Conservation (phyloP, 2,888 invertebrate species). For the Monopis laevigella region DNA sequence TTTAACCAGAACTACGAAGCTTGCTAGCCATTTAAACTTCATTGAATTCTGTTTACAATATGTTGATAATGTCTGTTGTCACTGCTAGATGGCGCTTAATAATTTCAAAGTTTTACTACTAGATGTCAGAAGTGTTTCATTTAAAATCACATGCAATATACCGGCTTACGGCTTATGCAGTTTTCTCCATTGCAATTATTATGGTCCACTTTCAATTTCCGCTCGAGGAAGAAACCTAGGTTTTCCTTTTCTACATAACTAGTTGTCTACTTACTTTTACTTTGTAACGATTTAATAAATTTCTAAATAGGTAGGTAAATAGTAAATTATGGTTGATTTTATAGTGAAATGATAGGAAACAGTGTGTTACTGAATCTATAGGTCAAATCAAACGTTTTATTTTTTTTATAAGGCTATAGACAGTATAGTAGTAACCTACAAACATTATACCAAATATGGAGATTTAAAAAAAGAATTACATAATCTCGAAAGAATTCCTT, state of each 20-base stretch:
- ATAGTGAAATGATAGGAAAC: too few relatives aligned
- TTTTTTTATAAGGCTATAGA: too few relatives aligned
- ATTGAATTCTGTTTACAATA: too few relatives aligned
- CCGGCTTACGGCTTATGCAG: conserved; percentile 26
- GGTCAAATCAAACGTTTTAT: too few relatives aligned
- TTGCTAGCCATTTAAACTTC: too few relatives aligned
- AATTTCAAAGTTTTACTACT: not conserved
- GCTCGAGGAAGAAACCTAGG: conserved; percentile 53
- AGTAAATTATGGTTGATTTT: too few relatives aligned
- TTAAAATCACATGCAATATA: not conserved
- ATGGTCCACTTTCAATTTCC: conserved; percentile 57
- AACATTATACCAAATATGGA: too few relatives aligned
- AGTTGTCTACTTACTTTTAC: conserved; percentile 9
- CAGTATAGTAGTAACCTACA: too few relatives aligned
- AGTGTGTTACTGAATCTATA: too few relatives aligned
- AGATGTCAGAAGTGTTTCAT: conserved; percentile 13
- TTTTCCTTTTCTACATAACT: conserved; percentile 42
- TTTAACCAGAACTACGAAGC: not conserved
- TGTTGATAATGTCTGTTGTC: not conserved
- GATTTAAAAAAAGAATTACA: too few relatives aligned
- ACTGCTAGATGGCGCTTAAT: conserved; percentile 10
- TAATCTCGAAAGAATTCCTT: too few relatives aligned
- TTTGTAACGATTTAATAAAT: conserved; percentile 4
- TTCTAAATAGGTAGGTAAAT: too few relatives aligned
- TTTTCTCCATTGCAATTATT: conserved; percentile 42